Conservation (phyloP, 2,113 vertebrate species). For the Epinephelus moara region DNA sequence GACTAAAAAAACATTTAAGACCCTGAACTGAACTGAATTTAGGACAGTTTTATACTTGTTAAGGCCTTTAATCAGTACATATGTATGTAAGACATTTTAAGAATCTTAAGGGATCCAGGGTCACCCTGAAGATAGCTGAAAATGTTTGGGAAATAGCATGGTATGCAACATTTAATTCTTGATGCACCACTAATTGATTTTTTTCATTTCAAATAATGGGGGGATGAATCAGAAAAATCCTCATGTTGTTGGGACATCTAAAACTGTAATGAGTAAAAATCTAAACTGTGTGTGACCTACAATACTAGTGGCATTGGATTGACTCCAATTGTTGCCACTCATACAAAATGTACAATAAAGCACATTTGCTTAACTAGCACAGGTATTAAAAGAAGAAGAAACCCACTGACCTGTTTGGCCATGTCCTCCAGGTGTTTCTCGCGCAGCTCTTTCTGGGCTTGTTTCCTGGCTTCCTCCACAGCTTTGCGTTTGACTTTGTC, state of each 20-base stretch:
- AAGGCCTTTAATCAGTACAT: too few species aligned
- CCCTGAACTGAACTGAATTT: too few species aligned
- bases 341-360: background rate
- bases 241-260: background rate
- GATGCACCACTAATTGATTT: too few species aligned
- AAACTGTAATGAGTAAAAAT: background rate
- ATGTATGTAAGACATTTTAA: too few species aligned
- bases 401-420: slow-evolving; percentile 86
- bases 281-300: background rate
- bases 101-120: too few species aligned
- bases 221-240: background rate
- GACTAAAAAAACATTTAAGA: too few species aligned
- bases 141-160: background rate
- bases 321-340: background rate
- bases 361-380: background rate
- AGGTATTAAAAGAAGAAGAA: background rate
- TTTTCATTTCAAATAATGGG: background rate
- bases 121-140: background rate
- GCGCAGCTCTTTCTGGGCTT: slow-evolving; percentile 82
- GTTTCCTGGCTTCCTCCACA: slow-evolving; percentile 81
- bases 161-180: background rate
- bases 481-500: slow-evolving; percentile 76
- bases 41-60: too few species aligned
- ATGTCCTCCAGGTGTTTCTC: slow-evolving; percentile 86
- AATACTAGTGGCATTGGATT: background rate